Base-by-base conservation (phyloP, 2,113 vertebrate genomes). In the Poeciliopsis retropinna region DNA sequence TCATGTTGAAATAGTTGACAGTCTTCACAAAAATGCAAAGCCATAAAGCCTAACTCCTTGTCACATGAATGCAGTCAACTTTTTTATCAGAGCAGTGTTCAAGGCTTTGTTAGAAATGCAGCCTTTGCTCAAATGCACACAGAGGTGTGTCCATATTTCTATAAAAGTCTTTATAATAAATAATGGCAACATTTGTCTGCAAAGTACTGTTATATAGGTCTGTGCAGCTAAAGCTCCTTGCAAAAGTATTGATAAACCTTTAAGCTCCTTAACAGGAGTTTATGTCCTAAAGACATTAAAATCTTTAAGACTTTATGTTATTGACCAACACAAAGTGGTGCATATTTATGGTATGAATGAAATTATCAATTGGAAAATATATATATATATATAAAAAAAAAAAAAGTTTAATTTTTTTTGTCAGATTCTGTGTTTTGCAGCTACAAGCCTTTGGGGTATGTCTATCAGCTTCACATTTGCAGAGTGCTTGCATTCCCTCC, bases 81-180 rank as follows among this genome's bases (percentile, higher is more conserved):
- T 61, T 37, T 29, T 34, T 65, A 71, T 82, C 31, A 62, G 70
- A 68, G 28, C 67, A 82, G 74, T 47, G 22, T 75, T 37, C 41
- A 70, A 28, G 10, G 31, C 57, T 77, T 82, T 86, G 32, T 75
- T 68, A 47, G 30, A 73, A 67, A 44, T 74, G 64, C 65, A 60
- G 74, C 80, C 19, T 67, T 69, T 39, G 17, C 32, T 64, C 60
- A 72, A 78, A 70, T 72, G 57, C 64, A 63, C 10, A 37, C 12
- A 27, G 27, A 22, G 69, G 64, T 79, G 79, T 83, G 75, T 78
- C 54, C 32, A 14, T n/a, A 44, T 67, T 74, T 28, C 28, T 51
- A 25, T 28, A 27, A 0, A 71, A 7, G 25, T 25, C 51, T 60
- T 41, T 39, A 30, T 63, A 60, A 13, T 62, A 4, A 17, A 62